These are phyloP conservation scores for Drosophila micromelanica DNA, from an alignment of 1,140 invertebrate species.

Conservation along the genomic window DNA sequence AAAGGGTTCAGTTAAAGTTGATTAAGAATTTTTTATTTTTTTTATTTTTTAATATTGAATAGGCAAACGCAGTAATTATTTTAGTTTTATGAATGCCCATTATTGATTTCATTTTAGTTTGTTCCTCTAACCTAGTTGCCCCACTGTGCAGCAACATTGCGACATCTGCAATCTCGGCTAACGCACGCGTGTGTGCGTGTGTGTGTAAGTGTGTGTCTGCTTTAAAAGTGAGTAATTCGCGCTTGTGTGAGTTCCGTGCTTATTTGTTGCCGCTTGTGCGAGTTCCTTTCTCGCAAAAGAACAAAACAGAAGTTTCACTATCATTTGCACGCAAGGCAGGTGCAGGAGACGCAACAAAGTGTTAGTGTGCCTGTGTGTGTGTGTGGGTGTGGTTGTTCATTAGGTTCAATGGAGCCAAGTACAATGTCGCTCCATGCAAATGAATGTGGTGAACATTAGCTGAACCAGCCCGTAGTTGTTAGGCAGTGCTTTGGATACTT, in stretches of 20 bases:
- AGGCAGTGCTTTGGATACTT: conserved; percentile 29
- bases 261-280: conserved; percentile 33
- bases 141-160: conserved; percentile 28
- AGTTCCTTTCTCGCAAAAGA: conserved; percentile 17
- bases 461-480: conserved; percentile 31
- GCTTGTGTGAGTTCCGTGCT: conserved; percentile 18
- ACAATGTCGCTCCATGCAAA: conserved; percentile 55
- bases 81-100: too few relatives aligned
- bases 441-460: conserved; percentile 57
- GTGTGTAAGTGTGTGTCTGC: not conserved
- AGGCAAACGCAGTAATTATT: too few relatives aligned
- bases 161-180: conserved; percentile 53
- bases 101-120: too few relatives aligned
- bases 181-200: conserved; percentile 30
- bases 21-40: too few relatives aligned
- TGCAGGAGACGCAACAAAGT: conserved; percentile 36
- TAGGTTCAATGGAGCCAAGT: conserved; percentile 50
- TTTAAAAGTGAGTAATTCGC: conserved; percentile 4
- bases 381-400: conserved; percentile 39
- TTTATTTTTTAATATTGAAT: too few relatives aligned
- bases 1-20: too few relatives aligned
- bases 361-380: conserved; percentile 20
- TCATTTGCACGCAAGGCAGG: conserved; percentile 51
- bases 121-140: not conserved
- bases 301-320: conserved; percentile 59